Evolutionary conservation across 2,888 invertebrate genomes (phyloP), one percentile per base, ranked within the genome.

Genomic region (Cynaeus angustus): DNA sequence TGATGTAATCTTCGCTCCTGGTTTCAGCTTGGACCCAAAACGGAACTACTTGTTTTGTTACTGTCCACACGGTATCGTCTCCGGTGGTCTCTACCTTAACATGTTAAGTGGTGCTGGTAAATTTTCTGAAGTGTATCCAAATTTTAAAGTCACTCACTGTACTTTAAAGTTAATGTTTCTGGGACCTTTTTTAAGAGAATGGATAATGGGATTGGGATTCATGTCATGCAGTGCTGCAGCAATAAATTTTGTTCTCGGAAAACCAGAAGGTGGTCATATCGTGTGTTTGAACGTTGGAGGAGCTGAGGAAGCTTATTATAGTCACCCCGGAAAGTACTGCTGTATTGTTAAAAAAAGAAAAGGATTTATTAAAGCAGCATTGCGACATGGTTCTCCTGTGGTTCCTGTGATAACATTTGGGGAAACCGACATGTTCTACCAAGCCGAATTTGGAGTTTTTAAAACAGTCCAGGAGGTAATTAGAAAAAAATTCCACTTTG

Each of bases 11-110:
- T 96, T 96, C 83, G 89, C 94, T 0, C 96, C 96, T 82, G 96
- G 94, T 0, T 90, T 88, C 0, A 94, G 97, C 1, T 82, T 98
- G 62, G 91, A 94, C 77, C 91, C 96, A 0, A 86, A 89, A 30
- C 90, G 87, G 77, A 96, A 96, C 84, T 98, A 98, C 81, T 86
- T 98, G 13, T 89, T 96, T 71, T 95, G 96, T 4, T 90, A 91
- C 69, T 97, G 95, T 84, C 98, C 98, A 0, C 98, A 99, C 84
- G 98, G 98, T 0, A 78, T 84, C 72, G 86, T 98, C 10, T 92
- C 94, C 53, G 89, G 91, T 26, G 96, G 97, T 0, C 89, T 91
- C 0, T 93, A 94, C 75, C 89, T 89, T 0, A 91, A 93, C 43
- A 96, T 98, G 85, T 91, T 89, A 0, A 92, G 94, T 0, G 71